phyloP scores from a whole-genome alignment of 2,888 invertebrate genomes.

The Tubulanus polymorphus region DNA sequence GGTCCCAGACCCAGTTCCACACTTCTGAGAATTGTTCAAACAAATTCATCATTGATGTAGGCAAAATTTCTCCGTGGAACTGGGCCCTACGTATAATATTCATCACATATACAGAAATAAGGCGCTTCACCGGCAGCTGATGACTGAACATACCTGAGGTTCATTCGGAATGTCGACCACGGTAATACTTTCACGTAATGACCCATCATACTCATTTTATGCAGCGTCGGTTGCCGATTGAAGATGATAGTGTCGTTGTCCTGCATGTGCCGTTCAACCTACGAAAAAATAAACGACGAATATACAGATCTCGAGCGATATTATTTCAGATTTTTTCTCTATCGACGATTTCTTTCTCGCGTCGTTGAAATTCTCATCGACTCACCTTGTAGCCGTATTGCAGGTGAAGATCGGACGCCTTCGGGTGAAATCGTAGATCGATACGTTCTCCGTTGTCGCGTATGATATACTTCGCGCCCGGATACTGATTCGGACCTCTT shows the following conservation, averaged over 20 bases:
- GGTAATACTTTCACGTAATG: slow-evolving; percentile 82
- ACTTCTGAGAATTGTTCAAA: no score
- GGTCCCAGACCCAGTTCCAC: no score
- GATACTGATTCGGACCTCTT: slow-evolving; percentile 96
- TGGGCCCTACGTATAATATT: no score
- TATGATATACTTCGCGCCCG: slow-evolving; percentile 98
- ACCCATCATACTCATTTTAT: slow-evolving; percentile 99
- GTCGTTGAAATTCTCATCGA: not conserved
- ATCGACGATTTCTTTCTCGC: not conserved
- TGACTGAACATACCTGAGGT: slow-evolving; percentile 66
- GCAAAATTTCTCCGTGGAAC: no score
- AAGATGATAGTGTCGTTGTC: slow-evolving; percentile 98
- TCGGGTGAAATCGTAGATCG: slow-evolving; percentile 96
- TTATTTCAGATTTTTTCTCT: not conserved
- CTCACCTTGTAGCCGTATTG: slow-evolving; percentile 52
- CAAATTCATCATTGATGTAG: no score
- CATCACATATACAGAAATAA: no score
- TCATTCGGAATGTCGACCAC: slow-evolving; percentile 99
- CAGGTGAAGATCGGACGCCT: slow-evolving; percentile 59
- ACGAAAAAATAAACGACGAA: slow-evolving; percentile 13
- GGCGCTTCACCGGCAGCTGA: no score
- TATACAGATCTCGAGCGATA: not conserved
- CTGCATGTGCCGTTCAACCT: slow-evolving; percentile 92
- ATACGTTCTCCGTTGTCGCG: slow-evolving; percentile 98
- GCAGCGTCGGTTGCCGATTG: slow-evolving; percentile 98